Evolutionary conservation across 2,888 invertebrate species (phyloP).

Genomic region (Tipula unca): DNA sequence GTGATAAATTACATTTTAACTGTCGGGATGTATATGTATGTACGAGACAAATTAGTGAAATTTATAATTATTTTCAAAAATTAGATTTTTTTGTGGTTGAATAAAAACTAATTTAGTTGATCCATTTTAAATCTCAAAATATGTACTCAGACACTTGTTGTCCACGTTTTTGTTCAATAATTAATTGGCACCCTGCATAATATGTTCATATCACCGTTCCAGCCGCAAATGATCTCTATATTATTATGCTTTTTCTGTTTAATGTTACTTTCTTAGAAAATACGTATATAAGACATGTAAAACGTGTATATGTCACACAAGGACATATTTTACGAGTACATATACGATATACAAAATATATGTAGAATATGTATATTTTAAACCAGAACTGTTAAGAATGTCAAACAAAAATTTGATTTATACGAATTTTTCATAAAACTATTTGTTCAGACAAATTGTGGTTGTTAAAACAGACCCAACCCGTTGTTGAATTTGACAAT

Average conservation of each 20-base stretch:
- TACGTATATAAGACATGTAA: background rate
- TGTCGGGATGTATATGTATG: background rate
- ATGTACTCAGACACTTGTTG: background rate
- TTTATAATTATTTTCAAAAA: background rate
- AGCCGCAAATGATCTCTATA: no score
- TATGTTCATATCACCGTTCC: background rate
- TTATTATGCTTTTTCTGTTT: background rate
- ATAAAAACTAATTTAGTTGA: background rate
- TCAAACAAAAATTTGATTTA: background rate
- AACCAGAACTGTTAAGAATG: background rate
- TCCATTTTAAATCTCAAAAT: background rate
- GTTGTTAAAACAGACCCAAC: background rate
- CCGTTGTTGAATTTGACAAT: background rate
- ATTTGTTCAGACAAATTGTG: background rate
- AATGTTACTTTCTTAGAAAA: background rate
- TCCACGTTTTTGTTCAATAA: background rate
- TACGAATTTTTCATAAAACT: background rate
- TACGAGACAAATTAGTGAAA: background rate
- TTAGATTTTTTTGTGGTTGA: background rate
- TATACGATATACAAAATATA: background rate
- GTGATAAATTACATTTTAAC: constrained; percentile 8
- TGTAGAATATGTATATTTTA: background rate
- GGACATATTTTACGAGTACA: background rate
- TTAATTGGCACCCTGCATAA: background rate
- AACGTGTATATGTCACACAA: background rate